Evolutionary conservation across 2,797 vertebrate genomes (phyloP).

Genomic region (Tenualosa thibaudeaui): DNA sequence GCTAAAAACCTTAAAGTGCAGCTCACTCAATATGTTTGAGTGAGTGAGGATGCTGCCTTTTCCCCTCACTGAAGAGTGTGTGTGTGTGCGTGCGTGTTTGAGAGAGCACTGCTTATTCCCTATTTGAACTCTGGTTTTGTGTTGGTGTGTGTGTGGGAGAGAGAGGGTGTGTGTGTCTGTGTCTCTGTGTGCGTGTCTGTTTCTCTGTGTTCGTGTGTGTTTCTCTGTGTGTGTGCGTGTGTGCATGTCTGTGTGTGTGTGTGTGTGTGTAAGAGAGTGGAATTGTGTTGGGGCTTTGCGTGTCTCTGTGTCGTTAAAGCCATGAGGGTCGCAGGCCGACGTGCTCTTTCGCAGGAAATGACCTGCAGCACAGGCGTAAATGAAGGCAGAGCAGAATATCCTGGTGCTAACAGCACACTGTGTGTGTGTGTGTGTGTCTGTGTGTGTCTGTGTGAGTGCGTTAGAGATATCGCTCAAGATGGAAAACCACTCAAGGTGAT

Average conservation of each 20-base stretch:
- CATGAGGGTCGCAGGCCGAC: not conserved
- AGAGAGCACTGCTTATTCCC: too few species aligned
- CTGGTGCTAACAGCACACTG: not conserved
- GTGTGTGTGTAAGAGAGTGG: not conserved
- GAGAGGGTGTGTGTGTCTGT: not conserved
- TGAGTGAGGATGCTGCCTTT: too few species aligned
- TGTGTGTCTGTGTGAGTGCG: constrained; percentile 7
- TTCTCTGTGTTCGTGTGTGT: too few species aligned
- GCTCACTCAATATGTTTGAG: too few species aligned
- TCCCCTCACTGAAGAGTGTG: too few species aligned
- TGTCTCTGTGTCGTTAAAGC: not conserved
- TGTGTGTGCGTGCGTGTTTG: not conserved
- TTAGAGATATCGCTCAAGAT: not conserved
- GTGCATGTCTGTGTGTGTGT: not conserved
- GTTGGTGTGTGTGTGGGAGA: not conserved
- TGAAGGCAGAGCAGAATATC: not conserved
- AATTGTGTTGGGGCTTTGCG: not conserved
- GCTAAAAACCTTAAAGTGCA: too few species aligned
- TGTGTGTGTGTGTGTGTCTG: constrained; percentile 12
- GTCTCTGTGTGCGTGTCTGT: too few species aligned
- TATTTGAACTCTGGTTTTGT: not conserved
- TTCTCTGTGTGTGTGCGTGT: not conserved
- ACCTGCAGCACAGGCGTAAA: not conserved
- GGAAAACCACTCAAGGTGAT: not conserved
- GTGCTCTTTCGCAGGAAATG: not conserved